Base-by-base conservation (phyloP, 2,113 vertebrate genomes). In the Siniperca chuatsi region DNA sequence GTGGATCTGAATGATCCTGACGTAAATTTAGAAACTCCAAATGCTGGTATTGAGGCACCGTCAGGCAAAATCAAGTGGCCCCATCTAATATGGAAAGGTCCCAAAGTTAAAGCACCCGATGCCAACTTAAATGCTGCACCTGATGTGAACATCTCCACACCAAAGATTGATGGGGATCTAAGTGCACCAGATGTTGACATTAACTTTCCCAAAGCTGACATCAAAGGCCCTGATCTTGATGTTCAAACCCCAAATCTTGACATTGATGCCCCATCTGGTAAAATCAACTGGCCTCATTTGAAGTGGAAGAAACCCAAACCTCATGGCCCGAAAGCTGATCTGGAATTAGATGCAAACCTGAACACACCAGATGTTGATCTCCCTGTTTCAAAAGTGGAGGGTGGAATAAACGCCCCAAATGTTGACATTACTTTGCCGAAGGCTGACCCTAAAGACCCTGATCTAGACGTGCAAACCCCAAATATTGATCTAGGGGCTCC, bases 21-120 rank as follows among this genome's bases (percentile, higher is more conserved):
- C 61, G 16, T 91, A 8, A 88, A 94, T 42, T 16, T 94, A 11
- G 78, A 94, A 69, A 35, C 78, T 21, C 92, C 93, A 46, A 82
- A 93, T 62, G 64, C 85, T 81, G 88, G 91, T 40, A 21, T 90
- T 0, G 70, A 90, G 1, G 29, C 65, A 57, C 60, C 60, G 0
- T 75, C 85, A 55, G 84, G 83, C n/a, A 95, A 93, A 81, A 33
- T 91, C 16, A 95, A 92, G 4, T 89, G 87, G 84, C 94, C 92
- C 35, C 82, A 93, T 81, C 65, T 67, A 3, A 95, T 92, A 37
- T 80, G 85, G 81, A 92, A 89, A 87, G 25, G 23, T 69, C 68
- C 66, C 5, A 94, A 91, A 74, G 18, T 86, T 16, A 87, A 89
- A 81, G 80, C 61, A 57, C 87, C 89, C 68, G 85, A 92, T 37